These are phyloP conservation scores for Portunus trituberculatus DNA, from an alignment of 1,140 invertebrate species.

Conservation along the genomic window DNA sequence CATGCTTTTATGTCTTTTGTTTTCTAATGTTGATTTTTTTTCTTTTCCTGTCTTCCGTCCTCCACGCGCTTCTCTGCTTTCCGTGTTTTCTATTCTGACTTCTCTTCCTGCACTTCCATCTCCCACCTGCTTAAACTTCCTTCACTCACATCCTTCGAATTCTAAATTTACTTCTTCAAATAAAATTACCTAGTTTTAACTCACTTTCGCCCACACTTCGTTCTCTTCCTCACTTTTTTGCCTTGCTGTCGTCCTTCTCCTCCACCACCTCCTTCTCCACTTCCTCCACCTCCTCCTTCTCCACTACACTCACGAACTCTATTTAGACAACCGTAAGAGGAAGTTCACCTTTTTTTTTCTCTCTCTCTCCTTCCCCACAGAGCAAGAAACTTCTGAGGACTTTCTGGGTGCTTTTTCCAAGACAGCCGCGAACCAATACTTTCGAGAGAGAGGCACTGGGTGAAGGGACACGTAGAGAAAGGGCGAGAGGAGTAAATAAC, in stretches of 20 bases:
- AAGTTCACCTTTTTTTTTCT: constrained; percentile 21
- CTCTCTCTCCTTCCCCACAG: not conserved
- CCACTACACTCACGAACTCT: not conserved
- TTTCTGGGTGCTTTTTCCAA: constrained; percentile 28
- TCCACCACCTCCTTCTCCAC: not conserved
- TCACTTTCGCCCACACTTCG: not conserved
- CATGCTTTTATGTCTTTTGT: too few relatives aligned
- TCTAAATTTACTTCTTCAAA: too few relatives aligned
- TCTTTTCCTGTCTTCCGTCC: too few relatives aligned
- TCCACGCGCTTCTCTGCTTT: too few relatives aligned
- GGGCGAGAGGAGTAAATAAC: not conserved
- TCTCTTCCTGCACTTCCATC: too few relatives aligned
- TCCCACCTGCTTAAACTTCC: too few relatives aligned
- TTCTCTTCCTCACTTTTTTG: not conserved
- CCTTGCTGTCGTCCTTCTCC: not conserved
- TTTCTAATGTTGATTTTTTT: too few relatives aligned
- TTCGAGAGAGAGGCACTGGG: not conserved
- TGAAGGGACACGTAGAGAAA: not conserved
- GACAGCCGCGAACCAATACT: constrained; percentile 34
- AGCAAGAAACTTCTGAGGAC: constrained; percentile 42
- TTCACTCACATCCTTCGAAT: not conserved
- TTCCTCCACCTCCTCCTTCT: not conserved
- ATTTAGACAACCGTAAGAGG: constrained; percentile 38
- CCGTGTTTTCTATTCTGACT: too few relatives aligned
- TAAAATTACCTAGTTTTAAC: too few relatives aligned